Base-by-base conservation (phyloP, 2,797 vertebrate species). In the Columba guinea region DNA sequence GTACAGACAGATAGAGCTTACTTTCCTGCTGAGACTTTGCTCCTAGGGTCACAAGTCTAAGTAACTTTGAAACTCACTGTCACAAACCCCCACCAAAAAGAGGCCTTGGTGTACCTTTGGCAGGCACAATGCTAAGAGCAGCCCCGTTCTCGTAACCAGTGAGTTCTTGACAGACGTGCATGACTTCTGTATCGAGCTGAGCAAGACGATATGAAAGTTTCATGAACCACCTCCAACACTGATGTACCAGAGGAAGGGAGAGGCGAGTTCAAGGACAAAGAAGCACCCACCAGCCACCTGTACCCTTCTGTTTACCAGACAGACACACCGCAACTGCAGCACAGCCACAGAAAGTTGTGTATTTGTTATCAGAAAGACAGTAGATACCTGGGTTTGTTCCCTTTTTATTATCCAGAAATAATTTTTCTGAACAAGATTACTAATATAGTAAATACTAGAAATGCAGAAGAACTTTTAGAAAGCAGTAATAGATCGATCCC, bases 81-180 rank as follows among this genome's bases (percentile, higher is more conserved):
- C 63, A 67, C n/a, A 88, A 76, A 75, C 9, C 37, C 58, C 56
- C 48, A 63, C 16, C 52, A 49, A 62, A 91, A 88, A 44, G 26
- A 78, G 65, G 71, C n/a, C 55, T 59, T 7, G 0, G 5, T 9
- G 55, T 4, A 55, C 46, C 58, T 91, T 83, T 53, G 58, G 28
- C 44, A 59, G 48, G 30, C 0, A 0, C 0, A 0, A 15, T 3
- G 0, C 24, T 48, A 18, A 73, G 22, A 39, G 28, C 35, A 82
- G 68, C 5, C 56, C 39, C 30, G 3, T 16, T 59, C 78, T 46
- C 49, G 24, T 56, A 62, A 70, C 26, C 6, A 8, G 8, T 1
- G 51, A 77, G 22, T 11, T 70, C 87, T 22, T 63, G 26, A 69
- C 58, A 65, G 8, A 35, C 0, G 41, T 2, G 5, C 23, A n/a